phyloP scores from a whole-genome alignment of 1,140 invertebrate species.

The Plodia interpunctella region DNA sequence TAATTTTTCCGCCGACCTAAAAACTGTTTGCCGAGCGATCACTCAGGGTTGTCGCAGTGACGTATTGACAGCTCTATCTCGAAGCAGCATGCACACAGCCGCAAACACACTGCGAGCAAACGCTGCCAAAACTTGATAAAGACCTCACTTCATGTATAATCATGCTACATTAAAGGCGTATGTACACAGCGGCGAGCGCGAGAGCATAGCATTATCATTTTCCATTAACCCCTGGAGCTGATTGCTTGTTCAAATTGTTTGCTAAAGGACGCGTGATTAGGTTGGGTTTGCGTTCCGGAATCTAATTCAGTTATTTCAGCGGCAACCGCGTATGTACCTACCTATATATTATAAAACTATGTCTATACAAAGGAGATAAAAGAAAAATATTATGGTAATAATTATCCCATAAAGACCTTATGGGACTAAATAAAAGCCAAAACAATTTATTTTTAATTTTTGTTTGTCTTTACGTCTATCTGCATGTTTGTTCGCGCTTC shows the following conservation, averaged over 20 bases:
- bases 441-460: too few species aligned
- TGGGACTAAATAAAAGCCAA: too few species aligned
- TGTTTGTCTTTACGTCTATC: too few species aligned
- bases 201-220: constrained; percentile 56
- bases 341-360: too few species aligned
- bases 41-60: constrained; percentile 48
- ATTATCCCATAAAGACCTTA: too few species aligned
- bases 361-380: too few species aligned
- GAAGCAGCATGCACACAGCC: constrained; percentile 37
- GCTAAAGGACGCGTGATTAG: constrained; percentile 1
- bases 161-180: constrained; percentile 64
- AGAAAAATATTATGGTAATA: too few species aligned
- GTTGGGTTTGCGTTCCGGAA: not conserved
- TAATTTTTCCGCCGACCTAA: constrained; percentile 11
- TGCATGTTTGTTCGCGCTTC: too few species aligned
- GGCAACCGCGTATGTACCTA: not conserved
- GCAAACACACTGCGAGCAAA: constrained; percentile 56
- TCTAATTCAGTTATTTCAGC: not conserved
- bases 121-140: constrained; percentile 70
- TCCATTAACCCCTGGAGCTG: constrained; percentile 40
- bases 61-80: constrained; percentile 58
- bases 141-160: constrained; percentile 62
- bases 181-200: constrained; percentile 42
- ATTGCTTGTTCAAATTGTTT: constrained; percentile 45
- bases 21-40: constrained; percentile 48